Conservation (phyloP, 2,888 invertebrate species). For the Zhuqinia jingwanae region DNA sequence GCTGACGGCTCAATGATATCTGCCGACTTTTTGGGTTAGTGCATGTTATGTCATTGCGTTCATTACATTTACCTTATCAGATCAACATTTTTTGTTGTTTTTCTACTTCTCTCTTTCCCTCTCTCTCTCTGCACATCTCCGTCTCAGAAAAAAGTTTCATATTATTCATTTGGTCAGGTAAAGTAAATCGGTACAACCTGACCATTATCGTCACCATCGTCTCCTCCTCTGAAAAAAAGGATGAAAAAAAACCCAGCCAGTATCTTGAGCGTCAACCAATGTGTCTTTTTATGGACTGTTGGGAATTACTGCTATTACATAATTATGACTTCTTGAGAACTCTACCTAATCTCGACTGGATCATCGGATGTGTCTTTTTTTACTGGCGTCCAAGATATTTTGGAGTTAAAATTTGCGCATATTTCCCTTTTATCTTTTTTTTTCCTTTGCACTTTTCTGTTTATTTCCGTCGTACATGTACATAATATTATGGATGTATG, state of each 20-base stretch:
- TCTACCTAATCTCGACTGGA: background rate
- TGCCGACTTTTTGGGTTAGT: constrained; percentile 33
- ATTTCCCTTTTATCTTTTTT: too few relatives aligned
- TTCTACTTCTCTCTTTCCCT: background rate
- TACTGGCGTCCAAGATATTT: background rate
- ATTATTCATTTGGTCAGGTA: background rate
- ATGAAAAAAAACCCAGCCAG: too few relatives aligned
- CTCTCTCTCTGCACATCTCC: too few relatives aligned
- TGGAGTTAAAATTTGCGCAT: background rate
- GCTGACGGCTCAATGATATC: constrained; percentile 42
- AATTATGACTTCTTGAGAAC: constrained; percentile 18
- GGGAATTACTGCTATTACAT: background rate
- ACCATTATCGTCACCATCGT: constrained; percentile 41
- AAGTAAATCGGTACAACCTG: too few relatives aligned
- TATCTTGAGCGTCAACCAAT: too few relatives aligned
- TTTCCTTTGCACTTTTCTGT: background rate
- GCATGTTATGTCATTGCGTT: background rate
- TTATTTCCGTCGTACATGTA: too few relatives aligned
- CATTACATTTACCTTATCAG: constrained; percentile 20
- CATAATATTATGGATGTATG: too few relatives aligned
- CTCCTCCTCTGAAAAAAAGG: background rate
- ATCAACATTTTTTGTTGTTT: constrained; percentile 4
- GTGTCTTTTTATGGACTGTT: constrained; percentile 2
- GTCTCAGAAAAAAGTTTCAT: background rate
- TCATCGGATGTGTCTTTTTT: background rate